phyloP scores from a whole-genome alignment of 1,140 invertebrate species.

The Drosophila santomea region DNA sequence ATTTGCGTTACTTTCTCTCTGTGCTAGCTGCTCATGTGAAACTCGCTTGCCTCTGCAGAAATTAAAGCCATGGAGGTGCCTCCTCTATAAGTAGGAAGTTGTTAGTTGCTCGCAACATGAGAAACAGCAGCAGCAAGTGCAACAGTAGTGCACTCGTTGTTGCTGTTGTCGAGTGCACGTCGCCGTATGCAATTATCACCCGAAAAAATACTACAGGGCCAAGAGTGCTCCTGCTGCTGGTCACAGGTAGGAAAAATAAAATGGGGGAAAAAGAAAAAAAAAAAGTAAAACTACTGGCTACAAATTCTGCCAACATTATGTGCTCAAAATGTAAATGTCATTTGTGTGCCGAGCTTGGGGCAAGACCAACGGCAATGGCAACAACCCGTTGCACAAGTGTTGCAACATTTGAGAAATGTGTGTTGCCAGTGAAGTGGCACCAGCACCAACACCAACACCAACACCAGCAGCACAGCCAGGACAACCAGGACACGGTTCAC shows the following conservation, averaged over 20 bases:
- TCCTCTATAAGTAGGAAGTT: conserved; percentile 56
- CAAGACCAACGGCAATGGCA: conserved; percentile 18
- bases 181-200: conserved; percentile 76
- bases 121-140: conserved; percentile 39
- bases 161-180: conserved; percentile 49
- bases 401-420: conserved; percentile 79
- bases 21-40: conserved; percentile 7
- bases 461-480: conserved; percentile 3
- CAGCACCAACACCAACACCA: neutral
- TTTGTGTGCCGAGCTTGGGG: conserved; percentile 57
- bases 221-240: conserved; percentile 32
- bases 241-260: conserved; percentile 44
- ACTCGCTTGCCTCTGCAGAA: conserved; percentile 45
- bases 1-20: neutral
- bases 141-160: conserved; percentile 55
- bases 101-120: conserved; percentile 70
- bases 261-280: neutral
- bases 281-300: conserved; percentile 20
- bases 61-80: conserved; percentile 67
- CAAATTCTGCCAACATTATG: conserved; percentile 58
- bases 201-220: conserved; percentile 49
- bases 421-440: conserved; percentile 57
- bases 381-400: conserved; percentile 55
- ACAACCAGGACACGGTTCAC: conserved; percentile 16
- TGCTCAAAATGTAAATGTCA: conserved; percentile 79